A percentile compares a stretch with the other conserved stretches of the same genome.
Conservation (phyloP, 2,797 vertebrate genomes). For the Cuculus canorus region DNA sequence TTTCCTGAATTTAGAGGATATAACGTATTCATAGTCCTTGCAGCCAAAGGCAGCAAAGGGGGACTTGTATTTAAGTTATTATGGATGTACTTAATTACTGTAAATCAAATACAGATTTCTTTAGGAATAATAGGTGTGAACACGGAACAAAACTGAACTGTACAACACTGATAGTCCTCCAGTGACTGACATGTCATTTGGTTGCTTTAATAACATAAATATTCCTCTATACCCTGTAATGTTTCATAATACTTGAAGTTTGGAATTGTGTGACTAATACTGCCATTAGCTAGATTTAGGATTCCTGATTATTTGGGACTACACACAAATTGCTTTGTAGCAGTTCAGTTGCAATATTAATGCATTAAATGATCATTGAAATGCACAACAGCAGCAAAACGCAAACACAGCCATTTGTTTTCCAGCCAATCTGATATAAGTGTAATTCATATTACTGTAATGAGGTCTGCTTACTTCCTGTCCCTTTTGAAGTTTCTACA, state of each 20-base stretch:
- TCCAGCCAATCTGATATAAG: constrained; percentile 51
- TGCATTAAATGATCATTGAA: neutral
- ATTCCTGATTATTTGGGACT: constrained; percentile 44
- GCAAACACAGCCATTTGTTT: constrained; percentile 48
- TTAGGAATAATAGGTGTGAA: neutral
- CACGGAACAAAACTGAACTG: neutral
- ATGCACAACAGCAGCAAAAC: constrained; percentile 21
- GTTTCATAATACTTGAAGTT: constrained; percentile 26
- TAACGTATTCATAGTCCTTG: neutral
- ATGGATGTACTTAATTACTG: neutral
- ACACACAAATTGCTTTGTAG: neutral
- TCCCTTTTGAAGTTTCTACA: constrained; percentile 38
- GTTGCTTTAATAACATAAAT: constrained; percentile 19
- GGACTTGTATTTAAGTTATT: neutral
- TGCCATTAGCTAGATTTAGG: constrained; percentile 40
- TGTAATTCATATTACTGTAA: constrained; percentile 55
- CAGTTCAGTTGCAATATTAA: neutral
- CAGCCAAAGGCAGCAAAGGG: neutral
- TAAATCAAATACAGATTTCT: neutral
- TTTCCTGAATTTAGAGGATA: neutral
- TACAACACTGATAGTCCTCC: neutral
- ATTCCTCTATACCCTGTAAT: constrained; percentile 18
- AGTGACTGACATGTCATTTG: neutral
- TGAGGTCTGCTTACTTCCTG: constrained; percentile 31
- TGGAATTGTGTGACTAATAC: constrained; percentile 40